phyloP scores from a whole-genome alignment of 2,797 vertebrate species.

The Bryconaethiops microstoma region DNA sequence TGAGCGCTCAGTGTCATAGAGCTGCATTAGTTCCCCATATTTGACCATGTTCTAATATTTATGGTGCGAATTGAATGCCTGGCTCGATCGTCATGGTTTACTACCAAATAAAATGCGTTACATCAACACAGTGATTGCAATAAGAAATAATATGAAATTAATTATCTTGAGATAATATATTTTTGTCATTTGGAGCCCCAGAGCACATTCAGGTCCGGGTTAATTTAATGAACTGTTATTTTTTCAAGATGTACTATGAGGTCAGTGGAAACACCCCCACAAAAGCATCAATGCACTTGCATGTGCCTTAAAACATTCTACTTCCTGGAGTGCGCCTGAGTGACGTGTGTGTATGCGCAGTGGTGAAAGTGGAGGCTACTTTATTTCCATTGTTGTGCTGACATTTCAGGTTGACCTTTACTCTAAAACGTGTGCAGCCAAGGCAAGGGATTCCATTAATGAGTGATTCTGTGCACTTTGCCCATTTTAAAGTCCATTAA shows the following conservation, averaged over 20 bases:
- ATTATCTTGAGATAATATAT: background rate
- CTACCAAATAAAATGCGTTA: too few species aligned
- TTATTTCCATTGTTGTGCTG: conserved; percentile 78
- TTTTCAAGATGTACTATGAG: too few species aligned
- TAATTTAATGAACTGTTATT: too few species aligned
- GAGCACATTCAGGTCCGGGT: background rate
- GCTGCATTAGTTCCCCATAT: too few species aligned
- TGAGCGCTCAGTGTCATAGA: too few species aligned
- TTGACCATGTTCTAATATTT: too few species aligned
- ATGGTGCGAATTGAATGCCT: too few species aligned
- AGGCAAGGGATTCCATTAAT: conserved; percentile 79
- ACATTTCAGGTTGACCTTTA: conserved; percentile 84
- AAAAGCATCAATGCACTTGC: background rate
- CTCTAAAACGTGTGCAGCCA: conserved; percentile 64
- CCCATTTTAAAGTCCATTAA: conserved; percentile 90
- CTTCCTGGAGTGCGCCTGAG: conserved; percentile 24
- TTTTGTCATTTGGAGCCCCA: background rate
- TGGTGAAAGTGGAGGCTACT: conserved; percentile 68
- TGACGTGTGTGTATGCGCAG: conserved; percentile 35
- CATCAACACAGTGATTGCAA: too few species aligned
- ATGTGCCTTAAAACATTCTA: conserved; percentile 8
- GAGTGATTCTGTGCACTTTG: conserved; percentile 80
- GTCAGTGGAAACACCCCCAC: too few species aligned
- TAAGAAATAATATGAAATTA: too few species aligned
- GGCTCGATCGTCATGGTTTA: too few species aligned